These are phyloP conservation scores for Heliconius hermathena DNA, from an alignment of 1,140 invertebrate species.

Conservation along the genomic window DNA sequence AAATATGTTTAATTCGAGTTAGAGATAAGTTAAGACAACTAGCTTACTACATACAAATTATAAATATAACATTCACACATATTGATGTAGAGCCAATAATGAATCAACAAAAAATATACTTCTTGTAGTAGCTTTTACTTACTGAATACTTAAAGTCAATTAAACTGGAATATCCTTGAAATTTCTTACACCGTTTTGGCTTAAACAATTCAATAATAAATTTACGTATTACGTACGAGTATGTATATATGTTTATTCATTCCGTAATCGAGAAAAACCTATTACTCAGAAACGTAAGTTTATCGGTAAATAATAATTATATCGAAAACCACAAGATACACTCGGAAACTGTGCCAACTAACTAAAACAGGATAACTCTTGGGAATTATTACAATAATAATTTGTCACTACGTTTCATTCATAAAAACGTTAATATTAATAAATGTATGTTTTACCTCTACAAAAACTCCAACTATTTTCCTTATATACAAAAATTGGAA, in stretches of 20 bases:
- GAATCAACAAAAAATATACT: not conserved
- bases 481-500: not conserved
- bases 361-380: slow-evolving; percentile 21
- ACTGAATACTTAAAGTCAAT: not conserved
- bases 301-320: not conserved
- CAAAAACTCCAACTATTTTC: not conserved
- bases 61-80: not conserved
- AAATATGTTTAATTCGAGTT: not conserved
- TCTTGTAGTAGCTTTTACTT: not conserved
- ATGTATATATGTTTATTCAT: not conserved
- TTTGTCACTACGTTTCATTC: not conserved
- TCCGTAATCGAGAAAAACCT: not conserved
- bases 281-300: not conserved
- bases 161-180: not conserved
- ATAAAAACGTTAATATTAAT: not conserved
- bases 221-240: not conserved
- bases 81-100: not conserved
- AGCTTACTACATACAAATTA: not conserved
- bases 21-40: not conserved
- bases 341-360: not conserved
- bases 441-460: not conserved
- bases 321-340: not conserved
- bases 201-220: not conserved
- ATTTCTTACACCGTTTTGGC: not conserved
- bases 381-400: slow-evolving; percentile 4